Evolutionary conservation across 2,888 invertebrate genomes (phyloP), one percentile per base, ranked within the genome.

Genomic region (Meghimatium bilineatum): DNA sequence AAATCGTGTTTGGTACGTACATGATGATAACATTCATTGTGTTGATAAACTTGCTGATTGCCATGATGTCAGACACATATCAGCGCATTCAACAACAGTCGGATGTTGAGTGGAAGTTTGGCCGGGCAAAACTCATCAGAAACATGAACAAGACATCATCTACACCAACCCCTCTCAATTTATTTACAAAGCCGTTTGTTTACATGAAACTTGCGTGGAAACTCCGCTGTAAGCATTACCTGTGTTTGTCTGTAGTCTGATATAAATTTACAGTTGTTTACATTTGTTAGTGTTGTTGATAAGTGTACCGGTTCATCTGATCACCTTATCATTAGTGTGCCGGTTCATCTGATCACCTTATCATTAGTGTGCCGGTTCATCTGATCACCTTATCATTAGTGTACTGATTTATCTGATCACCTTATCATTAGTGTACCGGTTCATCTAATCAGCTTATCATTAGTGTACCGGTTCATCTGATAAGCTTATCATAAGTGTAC

Each of bases 21-120:
- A 96, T 99, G 96, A 96, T 99, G 96, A 97, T 99, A 94, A 98
- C 98, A 91, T 96, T 98, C 94, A 97, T 99, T 95, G 99, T 99
- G 94, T 96, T 99, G 93, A 97, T 99, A 95, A 99, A 99, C 95
- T 96, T 99, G 94, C 96, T 99, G 94, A 99, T 99, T 96, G 99
- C 99, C 95, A 99, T 99, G 99, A 99, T 99, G 98, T 98, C 98
- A 95, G 99, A 99, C 95, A 99, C 99, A 92, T 99, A 99, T 95
- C 99, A 99, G 94, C 96, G 98, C 93, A 99, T 99, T 93, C 97
- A 99, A 96, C 99, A 99, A 63, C 99, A 99, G 96, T 99, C 99
- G 74, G 99, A 99, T 94, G 99, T 98, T 91, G 99, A 99, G 94
- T 99, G 99, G 99, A 99, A 99, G 94, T 99, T 98, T 93, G 99